Conservation (phyloP, 2,888 invertebrate species). For the Creontiades dilutus region DNA sequence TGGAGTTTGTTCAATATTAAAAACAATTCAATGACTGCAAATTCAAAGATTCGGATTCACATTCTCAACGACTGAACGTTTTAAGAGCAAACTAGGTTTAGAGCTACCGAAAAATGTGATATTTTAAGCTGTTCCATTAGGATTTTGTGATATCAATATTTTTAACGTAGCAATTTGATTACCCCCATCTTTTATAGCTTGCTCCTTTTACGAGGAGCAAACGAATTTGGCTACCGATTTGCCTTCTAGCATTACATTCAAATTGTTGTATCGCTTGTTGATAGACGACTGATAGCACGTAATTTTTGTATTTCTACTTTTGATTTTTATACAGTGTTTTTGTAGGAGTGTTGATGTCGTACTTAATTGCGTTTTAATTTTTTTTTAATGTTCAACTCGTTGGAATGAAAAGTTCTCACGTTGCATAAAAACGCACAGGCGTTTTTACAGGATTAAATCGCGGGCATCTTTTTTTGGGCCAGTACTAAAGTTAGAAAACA, state of each 20-base stretch:
- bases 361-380: slow-evolving; percentile 28
- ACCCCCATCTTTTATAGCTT: slow-evolving; percentile 63
- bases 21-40: slow-evolving; percentile 7
- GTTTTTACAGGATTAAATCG: too few species aligned
- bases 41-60: not conserved
- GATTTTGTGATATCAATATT: slow-evolving; percentile 69
- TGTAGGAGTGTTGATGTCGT: slow-evolving; percentile 52
- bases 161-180: slow-evolving; percentile 69
- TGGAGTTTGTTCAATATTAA: not conserved
- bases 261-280: slow-evolving; percentile 71
- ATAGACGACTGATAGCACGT: slow-evolving; percentile 73
- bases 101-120: slow-evolving; percentile 60
- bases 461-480: too few species aligned
- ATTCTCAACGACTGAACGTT: slow-evolving; percentile 34
- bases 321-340: slow-evolving; percentile 62
- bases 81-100: slow-evolving; percentile 26
- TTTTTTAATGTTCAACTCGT: not conserved
- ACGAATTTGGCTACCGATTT: slow-evolving; percentile 74
- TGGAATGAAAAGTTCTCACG: not conserved
- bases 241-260: slow-evolving; percentile 74
- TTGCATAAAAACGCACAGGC: too few species aligned
- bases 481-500: too few species aligned
- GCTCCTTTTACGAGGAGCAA: slow-evolving; percentile 57
- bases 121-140: slow-evolving; percentile 68
- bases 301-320: slow-evolving; percentile 65